Percentiles rank a stretch among this genome's conserved stretches.
These are phyloP conservation scores for Drosophila kepulauana DNA, from an alignment of 1,140 invertebrate species.

Conservation along the genomic window DNA sequence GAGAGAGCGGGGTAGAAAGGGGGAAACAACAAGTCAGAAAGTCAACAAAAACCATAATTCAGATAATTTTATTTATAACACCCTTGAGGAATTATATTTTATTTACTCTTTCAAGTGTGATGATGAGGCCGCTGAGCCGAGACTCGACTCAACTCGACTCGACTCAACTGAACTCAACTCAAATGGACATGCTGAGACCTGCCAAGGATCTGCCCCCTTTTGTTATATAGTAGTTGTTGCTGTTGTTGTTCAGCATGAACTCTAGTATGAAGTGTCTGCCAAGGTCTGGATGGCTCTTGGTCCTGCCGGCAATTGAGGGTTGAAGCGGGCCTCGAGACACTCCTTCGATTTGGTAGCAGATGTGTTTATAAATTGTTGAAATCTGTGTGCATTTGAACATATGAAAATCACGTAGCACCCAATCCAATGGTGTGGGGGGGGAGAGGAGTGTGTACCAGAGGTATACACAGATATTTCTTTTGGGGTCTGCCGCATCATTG, in stretches of 20 bases:
- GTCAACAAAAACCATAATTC: conserved; percentile 83
- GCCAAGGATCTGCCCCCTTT: conserved; percentile 32
- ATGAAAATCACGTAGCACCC: conserved; percentile 71
- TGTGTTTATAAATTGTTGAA: conserved; percentile 80
- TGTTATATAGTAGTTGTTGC: background rate
- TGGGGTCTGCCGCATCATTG: conserved; percentile 50
- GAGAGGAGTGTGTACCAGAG: background rate
- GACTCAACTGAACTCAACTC: conserved; percentile 28
- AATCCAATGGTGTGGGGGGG: background rate
- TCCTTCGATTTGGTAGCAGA: conserved; percentile 78
- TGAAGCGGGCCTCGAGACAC: conserved; percentile 51
- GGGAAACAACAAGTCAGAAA: conserved; percentile 58
- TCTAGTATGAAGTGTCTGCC: conserved; percentile 43
- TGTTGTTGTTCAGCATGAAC: conserved; percentile 10
- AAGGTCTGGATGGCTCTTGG: background rate
- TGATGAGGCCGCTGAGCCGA: conserved; percentile 68
- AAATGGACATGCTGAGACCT: conserved; percentile 16
- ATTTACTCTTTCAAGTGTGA: conserved; percentile 84
- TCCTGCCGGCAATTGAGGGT: conserved; percentile 54
- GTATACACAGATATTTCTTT: background rate
- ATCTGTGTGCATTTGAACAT: conserved; percentile 78
- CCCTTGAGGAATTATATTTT: conserved; percentile 84
- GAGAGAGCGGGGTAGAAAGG: background rate
- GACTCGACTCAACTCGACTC: conserved; percentile 8
- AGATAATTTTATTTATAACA: conserved; percentile 85